These are phyloP conservation scores for Allacma fusca DNA, from an alignment of 2,888 invertebrate species.

Conservation along the genomic window DNA sequence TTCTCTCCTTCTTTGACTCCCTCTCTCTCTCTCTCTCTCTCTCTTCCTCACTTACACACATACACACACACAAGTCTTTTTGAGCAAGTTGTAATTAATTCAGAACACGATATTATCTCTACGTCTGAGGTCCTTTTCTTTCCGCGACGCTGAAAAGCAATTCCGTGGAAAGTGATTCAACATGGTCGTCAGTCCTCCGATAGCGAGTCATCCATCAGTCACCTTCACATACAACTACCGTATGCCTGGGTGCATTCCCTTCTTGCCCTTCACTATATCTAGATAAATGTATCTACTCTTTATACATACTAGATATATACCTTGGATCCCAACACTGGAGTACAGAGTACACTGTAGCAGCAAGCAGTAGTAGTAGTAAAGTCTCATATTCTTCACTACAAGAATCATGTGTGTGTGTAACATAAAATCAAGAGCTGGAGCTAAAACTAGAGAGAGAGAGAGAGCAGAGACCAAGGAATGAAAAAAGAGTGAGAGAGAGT, in stretches of 20 bases:
- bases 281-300: too few species aligned
- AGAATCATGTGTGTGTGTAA: background rate
- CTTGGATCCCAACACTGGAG: too few species aligned
- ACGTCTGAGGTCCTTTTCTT: conserved; percentile 29
- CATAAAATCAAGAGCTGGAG: background rate
- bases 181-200: conserved; percentile 35
- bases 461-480: background rate
- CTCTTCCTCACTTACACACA: background rate
- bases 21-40: background rate
- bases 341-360: too few species aligned
- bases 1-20: background rate
- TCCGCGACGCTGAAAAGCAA: conserved; percentile 44
- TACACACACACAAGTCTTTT: background rate
- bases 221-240: conserved; percentile 36
- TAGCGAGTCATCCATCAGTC: conserved; percentile 42
- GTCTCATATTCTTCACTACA: too few species aligned
- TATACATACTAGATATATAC: too few species aligned
- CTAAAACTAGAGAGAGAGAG: background rate
- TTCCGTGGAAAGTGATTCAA: conserved; percentile 48
- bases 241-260: conserved; percentile 26
- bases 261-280: background rate
- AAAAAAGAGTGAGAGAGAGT: conserved; percentile 14
- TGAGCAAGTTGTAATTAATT: conserved; percentile 43
- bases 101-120: conserved; percentile 44
- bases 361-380: too few species aligned